Base-by-base conservation (phyloP, 1,140 invertebrate genomes). In the Probaryconus sp. region DNA sequence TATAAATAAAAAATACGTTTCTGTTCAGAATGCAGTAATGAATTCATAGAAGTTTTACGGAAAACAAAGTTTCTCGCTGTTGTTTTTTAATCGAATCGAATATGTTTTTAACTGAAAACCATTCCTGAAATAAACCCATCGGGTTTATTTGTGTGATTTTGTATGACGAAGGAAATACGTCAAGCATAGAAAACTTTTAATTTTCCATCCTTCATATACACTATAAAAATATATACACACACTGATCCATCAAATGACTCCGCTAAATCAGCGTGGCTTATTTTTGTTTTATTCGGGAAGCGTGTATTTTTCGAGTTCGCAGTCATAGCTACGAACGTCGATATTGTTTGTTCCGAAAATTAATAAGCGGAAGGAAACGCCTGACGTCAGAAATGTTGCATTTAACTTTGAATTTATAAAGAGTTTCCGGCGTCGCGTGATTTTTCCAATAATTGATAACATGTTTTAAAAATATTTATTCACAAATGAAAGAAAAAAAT, bases 331-430 rank as follows among this genome's bases (percentile, higher is more conserved):
- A 11, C 21, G 13, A 35, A 42, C 45, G 45, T 45, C 60, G 26
- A 64, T 50, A 64, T 64, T 45, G 37, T 65, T 21, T 24, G 40
- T 50, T 40, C 37, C 21, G 48, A 45, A 55, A 55, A 64, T 64
- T 64, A 64, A 53, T 53, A 64, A 64, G 38, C 61, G 48, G 40
- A 65, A 53, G 40, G 40, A 65, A 65, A 28, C 14, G 18, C 40
- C 42, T 65, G 61, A 45, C 48, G 48, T 64, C 47, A 31, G 24
- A 26, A 45, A 55, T 14, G 31, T 63, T 63, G 33, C 58, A 50
- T 51, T 13, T 45, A 48, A 63, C 28, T 48, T 7, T 21, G 20
- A 35, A 10, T 28, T 48, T 1, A 40, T 24, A 48, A 40, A 61
- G 40, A 50, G 31, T 40, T 48, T 61, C 56, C 56, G 56, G 43